Conservation (phyloP, 2,113 vertebrate species). For the Cyprinodon brontotheroides region DNA sequence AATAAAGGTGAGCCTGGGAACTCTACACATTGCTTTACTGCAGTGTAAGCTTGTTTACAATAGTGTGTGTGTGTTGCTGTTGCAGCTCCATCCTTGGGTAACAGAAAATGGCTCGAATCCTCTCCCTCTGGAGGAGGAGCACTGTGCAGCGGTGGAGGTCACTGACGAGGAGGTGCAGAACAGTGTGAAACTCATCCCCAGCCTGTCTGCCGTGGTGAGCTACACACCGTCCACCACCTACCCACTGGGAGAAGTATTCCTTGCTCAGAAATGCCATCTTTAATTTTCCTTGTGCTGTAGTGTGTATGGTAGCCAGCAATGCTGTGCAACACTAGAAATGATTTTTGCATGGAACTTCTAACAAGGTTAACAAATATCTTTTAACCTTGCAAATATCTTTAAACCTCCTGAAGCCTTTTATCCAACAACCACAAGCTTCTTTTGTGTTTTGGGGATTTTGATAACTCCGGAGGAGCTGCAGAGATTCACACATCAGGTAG, state of each 20-base stretch:
- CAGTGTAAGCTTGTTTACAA: not conserved
- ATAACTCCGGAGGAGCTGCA: too few relatives aligned
- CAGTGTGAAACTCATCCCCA: conserved; percentile 90
- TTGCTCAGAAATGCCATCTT: not conserved
- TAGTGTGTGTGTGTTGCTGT: not conserved
- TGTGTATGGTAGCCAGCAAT: too few relatives aligned
- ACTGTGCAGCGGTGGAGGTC: conserved; percentile 91
- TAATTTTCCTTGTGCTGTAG: not conserved
- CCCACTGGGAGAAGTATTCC: not conserved
- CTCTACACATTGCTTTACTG: not conserved
- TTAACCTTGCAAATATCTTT: not conserved
- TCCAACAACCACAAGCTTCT: not conserved
- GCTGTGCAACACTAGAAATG: too few relatives aligned
- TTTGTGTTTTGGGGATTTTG: not conserved
- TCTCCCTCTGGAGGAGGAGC: conserved; percentile 92
- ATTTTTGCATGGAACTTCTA: not conserved
- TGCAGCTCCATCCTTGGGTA: conserved; percentile 89
- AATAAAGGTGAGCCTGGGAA: conserved; percentile 82
- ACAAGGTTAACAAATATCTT: not conserved
- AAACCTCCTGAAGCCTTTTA: too few relatives aligned
- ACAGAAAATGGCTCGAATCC: conserved; percentile 81
- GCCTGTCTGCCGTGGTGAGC: conserved; percentile 92
- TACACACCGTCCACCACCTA: not conserved
- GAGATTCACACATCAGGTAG: too few relatives aligned
- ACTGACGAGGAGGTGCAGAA: conserved; percentile 96